phyloP scores from a whole-genome alignment of 1,140 invertebrate species.

The Littorina saxatilis region DNA sequence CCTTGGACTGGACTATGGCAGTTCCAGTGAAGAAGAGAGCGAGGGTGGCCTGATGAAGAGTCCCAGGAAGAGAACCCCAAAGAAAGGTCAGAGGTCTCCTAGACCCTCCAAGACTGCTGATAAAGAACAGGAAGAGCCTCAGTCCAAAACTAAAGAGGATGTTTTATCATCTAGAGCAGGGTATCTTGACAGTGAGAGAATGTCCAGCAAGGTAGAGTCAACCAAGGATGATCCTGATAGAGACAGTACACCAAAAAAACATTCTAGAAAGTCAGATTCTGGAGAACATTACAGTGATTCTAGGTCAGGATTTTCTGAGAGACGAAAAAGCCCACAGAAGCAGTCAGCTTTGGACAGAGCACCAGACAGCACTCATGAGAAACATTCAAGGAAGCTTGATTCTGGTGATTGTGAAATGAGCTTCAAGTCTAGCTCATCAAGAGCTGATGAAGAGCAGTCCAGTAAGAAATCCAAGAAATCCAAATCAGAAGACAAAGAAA shows the following conservation, averaged over 20 bases:
- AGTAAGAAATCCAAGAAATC: neutral
- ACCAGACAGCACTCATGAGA: neutral
- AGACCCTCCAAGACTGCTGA: neutral
- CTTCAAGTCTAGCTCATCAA: too few species aligned
- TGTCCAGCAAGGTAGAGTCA: neutral
- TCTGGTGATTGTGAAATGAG: too few species aligned
- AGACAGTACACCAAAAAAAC: neutral
- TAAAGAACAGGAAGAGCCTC: neutral
- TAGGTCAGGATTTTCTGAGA: too few species aligned
- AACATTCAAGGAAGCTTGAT: neutral
- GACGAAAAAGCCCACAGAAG: too few species aligned
- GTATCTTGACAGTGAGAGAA: neutral
- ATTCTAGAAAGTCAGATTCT: neutral
- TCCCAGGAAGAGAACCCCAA: neutral
- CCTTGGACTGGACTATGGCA: conserved; percentile 30
- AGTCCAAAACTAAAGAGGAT: neutral
- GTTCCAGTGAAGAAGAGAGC: conserved; percentile 35
- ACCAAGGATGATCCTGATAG: neutral
- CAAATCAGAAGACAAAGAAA: neutral
- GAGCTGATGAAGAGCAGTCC: neutral
- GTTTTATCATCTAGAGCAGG: neutral
- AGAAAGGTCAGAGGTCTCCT: neutral
- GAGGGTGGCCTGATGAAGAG: conserved; percentile 7
- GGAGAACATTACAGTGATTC: neutral
- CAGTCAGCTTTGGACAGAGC: too few species aligned